phyloP scores from a whole-genome alignment of 2,888 invertebrate species.

The Teleogryllus oceanicus region DNA sequence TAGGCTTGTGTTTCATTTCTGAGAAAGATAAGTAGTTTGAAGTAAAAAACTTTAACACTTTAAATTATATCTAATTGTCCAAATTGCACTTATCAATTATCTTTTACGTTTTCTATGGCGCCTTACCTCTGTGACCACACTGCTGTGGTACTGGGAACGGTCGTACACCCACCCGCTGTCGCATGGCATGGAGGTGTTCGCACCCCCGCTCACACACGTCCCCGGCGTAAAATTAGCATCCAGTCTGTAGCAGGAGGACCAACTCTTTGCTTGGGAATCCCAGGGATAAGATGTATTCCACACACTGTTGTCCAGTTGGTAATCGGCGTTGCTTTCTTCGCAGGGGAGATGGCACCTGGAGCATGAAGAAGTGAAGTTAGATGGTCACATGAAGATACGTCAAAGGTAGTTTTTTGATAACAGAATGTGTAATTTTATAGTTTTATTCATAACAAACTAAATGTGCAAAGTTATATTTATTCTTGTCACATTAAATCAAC shows the following conservation, averaged over 20 bases:
- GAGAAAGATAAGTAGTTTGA: too few relatives aligned
- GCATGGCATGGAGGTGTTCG: constrained; percentile 48
- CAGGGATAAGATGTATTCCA: constrained; percentile 55
- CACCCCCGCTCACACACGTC: constrained; percentile 44
- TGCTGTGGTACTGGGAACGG: constrained; percentile 56
- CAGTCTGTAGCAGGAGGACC: constrained; percentile 55
- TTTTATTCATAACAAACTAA: too few relatives aligned
- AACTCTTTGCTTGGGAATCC: constrained; percentile 49
- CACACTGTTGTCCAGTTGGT: constrained; percentile 48
- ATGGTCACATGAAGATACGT: too few relatives aligned
- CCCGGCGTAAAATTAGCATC: constrained; percentile 48
- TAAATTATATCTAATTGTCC: too few relatives aligned
- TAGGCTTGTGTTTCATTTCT: too few relatives aligned
- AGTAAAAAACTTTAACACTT: too few relatives aligned
- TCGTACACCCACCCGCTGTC: constrained; percentile 58
- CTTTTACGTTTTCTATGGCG: too few relatives aligned
- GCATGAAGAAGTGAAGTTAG: constrained; percentile 26
- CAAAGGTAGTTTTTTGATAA: not conserved
- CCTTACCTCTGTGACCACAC: constrained; percentile 62
- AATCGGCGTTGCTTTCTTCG: constrained; percentile 54
- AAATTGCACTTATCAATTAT: too few relatives aligned
- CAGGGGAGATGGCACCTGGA: constrained; percentile 59
- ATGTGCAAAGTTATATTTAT: too few relatives aligned
- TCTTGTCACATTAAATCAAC: too few relatives aligned
- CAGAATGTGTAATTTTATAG: too few relatives aligned